These are phyloP conservation scores for Excalfactoria chinensis DNA, from an alignment of 2,113 vertebrate species.

Conservation along the genomic window DNA sequence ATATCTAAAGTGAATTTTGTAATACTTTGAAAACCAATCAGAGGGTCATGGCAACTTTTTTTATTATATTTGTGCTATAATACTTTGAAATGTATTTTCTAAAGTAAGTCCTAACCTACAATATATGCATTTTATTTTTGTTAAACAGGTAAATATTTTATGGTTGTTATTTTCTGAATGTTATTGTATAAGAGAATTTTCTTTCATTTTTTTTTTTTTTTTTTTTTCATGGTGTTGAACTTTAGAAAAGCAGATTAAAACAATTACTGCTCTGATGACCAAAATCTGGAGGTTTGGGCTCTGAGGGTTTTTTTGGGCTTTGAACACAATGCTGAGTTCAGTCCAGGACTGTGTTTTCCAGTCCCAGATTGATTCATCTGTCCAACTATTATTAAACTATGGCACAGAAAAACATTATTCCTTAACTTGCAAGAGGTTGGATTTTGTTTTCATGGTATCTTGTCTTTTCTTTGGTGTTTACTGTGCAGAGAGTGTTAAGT, in stretches of 20 bases:
- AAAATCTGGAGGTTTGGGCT: slow-evolving; percentile 37
- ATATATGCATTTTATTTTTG: neutral
- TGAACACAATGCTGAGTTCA: slow-evolving; percentile 39
- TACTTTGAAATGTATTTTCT: slow-evolving; percentile 14
- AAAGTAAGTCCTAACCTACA: neutral
- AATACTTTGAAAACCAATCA: neutral
- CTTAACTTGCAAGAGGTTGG: slow-evolving; percentile 7
- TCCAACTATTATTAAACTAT: slow-evolving; percentile 62
- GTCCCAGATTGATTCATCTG: slow-evolving; percentile 48
- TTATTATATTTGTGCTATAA: neutral
- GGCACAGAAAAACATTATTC: slow-evolving; percentile 39
- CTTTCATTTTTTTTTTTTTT: slow-evolving; percentile 3
- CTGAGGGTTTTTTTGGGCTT: slow-evolving; percentile 49
- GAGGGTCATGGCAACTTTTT: neutral
- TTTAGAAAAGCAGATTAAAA: slow-evolving; percentile 50
- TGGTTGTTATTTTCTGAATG: neutral
- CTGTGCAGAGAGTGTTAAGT: neutral
- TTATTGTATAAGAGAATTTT: neutral
- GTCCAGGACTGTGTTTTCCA: slow-evolving; percentile 57
- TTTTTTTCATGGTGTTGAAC: slow-evolving; percentile 22
- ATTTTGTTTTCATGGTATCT: neutral
- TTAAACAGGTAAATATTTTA: neutral
- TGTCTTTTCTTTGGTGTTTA: neutral
- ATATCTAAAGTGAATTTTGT: neutral
- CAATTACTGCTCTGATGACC: slow-evolving; percentile 25